phyloP scores from a whole-genome alignment of 2,888 invertebrate species.

The Seladonia tumulorum region DNA sequence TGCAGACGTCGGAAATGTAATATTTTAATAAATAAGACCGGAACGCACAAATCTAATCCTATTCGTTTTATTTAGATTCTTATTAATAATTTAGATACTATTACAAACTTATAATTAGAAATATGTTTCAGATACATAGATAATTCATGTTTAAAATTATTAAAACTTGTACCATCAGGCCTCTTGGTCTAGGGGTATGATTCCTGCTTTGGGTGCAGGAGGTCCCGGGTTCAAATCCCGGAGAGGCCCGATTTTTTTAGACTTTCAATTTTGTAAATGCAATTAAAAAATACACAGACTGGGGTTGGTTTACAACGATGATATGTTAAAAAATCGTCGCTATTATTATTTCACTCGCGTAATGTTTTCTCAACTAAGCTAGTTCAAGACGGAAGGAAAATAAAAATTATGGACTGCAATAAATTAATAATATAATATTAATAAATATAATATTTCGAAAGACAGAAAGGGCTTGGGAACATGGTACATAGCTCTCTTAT shows the following conservation, averaged over 20 bases:
- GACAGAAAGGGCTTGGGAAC: neutral
- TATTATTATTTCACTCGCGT: neutral
- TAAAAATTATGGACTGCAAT: too few species aligned
- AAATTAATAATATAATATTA: neutral
- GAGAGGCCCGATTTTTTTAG: conserved; percentile 82
- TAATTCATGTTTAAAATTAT: neutral
- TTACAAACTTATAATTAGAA: neutral
- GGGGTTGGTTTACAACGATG: neutral
- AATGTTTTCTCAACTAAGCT: neutral
- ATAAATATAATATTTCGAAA: neutral
- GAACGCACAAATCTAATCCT: neutral
- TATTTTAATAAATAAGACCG: neutral
- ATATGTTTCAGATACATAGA: neutral
- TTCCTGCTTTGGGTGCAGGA: conserved; percentile 85
- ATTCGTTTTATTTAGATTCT: neutral
- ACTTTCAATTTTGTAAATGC: neutral
- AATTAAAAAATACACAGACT: neutral
- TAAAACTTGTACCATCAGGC: conserved; percentile 64
- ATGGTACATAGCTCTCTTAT: neutral
- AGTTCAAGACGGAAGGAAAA: too few species aligned
- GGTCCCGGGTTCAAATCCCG: conserved; percentile 86
- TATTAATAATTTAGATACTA: neutral
- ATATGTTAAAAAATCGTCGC: neutral
- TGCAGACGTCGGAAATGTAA: neutral
- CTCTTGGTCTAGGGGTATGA: conserved; percentile 85